phyloP scores from a whole-genome alignment of 2,797 vertebrate genomes.

The Brotula barbata region DNA sequence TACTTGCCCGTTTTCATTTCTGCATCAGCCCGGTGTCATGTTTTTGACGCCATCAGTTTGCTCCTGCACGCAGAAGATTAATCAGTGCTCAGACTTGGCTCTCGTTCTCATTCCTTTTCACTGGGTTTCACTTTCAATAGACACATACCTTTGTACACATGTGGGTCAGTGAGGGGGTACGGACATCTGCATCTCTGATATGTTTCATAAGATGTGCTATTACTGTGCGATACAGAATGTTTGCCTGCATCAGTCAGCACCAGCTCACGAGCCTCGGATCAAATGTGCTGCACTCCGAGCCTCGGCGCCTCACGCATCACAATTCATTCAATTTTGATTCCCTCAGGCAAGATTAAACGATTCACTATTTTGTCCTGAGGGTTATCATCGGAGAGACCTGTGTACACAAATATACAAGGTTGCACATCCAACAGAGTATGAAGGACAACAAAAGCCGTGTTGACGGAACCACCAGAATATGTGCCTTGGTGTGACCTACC shows the following conservation, averaged over 20 bases:
- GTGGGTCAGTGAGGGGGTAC: constrained; percentile 19
- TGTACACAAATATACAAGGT: constrained; percentile 57
- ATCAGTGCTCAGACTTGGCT: constrained; percentile 51
- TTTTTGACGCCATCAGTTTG: constrained; percentile 45
- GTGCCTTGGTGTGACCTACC: constrained; percentile 57
- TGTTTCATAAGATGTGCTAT: constrained; percentile 3
- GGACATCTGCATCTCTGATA: constrained; percentile 17
- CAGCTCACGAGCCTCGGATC: constrained; percentile 29
- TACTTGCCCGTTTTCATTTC: constrained; percentile 55
- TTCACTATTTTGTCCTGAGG: constrained; percentile 49
- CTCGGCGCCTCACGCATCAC: neutral
- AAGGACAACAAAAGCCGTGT: constrained; percentile 64
- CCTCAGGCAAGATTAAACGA: constrained; percentile 34
- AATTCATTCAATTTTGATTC: constrained; percentile 44
- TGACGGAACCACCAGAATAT: constrained; percentile 59
- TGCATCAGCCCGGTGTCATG: constrained; percentile 43
- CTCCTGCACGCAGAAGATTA: constrained; percentile 52
- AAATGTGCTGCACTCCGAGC: constrained; percentile 3
- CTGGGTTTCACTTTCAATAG: constrained; percentile 41
- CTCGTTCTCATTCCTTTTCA: constrained; percentile 36
- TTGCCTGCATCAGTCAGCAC: constrained; percentile 13
- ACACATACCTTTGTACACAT: constrained; percentile 42
- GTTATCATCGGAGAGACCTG: constrained; percentile 52
- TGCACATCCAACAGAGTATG: constrained; percentile 52
- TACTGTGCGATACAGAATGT: constrained; percentile 4